phyloP scores from a whole-genome alignment of 2,113 vertebrate genomes.

The Sus scrofa region T2T-Sscrofa CM000830.6:87266501-87267000 shows the following conservation, averaged over 20 bases:
- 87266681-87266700: too few relatives aligned
- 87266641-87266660: too few relatives aligned
- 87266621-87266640: background rate
- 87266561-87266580: background rate
- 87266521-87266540: constrained; percentile 39
- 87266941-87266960: background rate
- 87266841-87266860: background rate
- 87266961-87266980: background rate
- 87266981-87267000: background rate
- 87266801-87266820: background rate
- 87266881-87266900: background rate
- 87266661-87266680: too few relatives aligned
- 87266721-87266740: constrained; percentile 25
- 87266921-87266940: background rate
- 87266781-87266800: background rate
- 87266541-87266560: background rate
- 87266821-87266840: background rate
- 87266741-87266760: background rate
- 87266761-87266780: background rate
- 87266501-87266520: constrained; percentile 8
- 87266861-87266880: background rate
- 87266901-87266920: background rate
- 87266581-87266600: background rate
- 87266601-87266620: background rate
- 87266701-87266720: background rate